Base-by-base conservation (phyloP, 2,888 invertebrate genomes). In the Pyrrhia umbra region DNA sequence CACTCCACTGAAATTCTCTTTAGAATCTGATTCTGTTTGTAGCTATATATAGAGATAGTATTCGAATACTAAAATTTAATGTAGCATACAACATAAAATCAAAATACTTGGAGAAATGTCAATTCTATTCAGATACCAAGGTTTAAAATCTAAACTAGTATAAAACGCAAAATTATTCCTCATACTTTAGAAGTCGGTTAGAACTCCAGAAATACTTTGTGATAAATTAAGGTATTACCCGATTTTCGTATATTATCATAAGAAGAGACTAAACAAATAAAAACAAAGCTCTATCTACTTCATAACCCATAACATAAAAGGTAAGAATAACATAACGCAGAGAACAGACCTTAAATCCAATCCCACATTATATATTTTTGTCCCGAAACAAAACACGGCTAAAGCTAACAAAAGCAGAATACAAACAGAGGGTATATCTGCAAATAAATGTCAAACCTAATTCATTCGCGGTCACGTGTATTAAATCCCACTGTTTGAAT, bases 371-470 rank as follows among this genome's bases (percentile, higher is more conserved):
- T 23, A 49, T 39, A 42, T 65, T 60, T 52, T 57, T 43, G 37
- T 27, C 25, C 37, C 13, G 37, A 70, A 58, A 56, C 50, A 61
- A 51, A 58, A 56, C 57, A 49, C 6, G 18, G 47, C n/a, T 40
- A 52, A 52, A 60, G 25, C 37, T 16, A 58, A 61, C 51, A 60
- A 64, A 58, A 37, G 39, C 13, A 39, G 43, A 37, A 64, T 39
- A 61, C 39, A 65, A 55, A 56, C 52, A 45, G 43, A 58, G 43
- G 54, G 40, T 49, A 18, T 37, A 42, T 43, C 59, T 62, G 42
- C 46, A 76, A 76, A 76, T 65, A 72, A 68, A 75, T 65, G 55
- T 63, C 77, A 71, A 79, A 78, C 25, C 62, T 71, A 76, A 79
- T 76, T 79, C 73, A 72, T 71, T 79, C 65, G 54, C 15, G 57